Conservation (phyloP, 2,888 invertebrate genomes). For the Caenorhabditis sp. region DNA sequence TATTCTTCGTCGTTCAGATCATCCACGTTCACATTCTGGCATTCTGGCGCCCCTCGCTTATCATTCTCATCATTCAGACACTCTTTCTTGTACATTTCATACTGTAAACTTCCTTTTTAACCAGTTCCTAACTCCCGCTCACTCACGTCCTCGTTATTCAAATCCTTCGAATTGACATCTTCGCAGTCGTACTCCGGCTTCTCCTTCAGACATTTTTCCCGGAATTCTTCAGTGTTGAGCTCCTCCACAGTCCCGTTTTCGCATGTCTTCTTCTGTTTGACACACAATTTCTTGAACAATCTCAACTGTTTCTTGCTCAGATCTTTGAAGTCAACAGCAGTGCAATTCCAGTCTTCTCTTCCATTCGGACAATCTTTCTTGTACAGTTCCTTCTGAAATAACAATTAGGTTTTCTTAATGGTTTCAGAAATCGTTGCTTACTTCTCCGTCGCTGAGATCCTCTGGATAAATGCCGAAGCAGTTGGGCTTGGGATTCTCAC, state of each 20-base stretch:
- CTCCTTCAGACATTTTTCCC: conserved; percentile 3
- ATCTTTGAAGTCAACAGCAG: neutral
- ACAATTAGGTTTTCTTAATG: too few species aligned
- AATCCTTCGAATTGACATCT: conserved; percentile 5
- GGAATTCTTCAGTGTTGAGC: too few species aligned
- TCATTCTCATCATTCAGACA: conserved; percentile 16
- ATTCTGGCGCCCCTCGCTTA: neutral
- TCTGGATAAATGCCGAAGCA: too few species aligned
- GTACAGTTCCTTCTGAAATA: too few species aligned
- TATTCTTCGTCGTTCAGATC: conserved; percentile 16
- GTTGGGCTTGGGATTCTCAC: neutral
- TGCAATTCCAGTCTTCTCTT: neutral
- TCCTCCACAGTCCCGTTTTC: too few species aligned
- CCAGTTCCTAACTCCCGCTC: too few species aligned
- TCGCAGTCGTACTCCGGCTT: conserved; percentile 1
- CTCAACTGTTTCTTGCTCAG: conserved; percentile 2
- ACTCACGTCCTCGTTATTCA: too few species aligned
- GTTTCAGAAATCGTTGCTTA: too few species aligned
- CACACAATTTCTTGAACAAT: conserved; percentile 15
- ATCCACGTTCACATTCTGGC: neutral
- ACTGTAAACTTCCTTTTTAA: conserved; percentile 14
- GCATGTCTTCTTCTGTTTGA: too few species aligned
- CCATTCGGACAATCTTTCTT: neutral
- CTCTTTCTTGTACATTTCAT: conserved; percentile 8
- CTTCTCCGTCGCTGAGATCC: too few species aligned